These are phyloP conservation scores for Troglohyphantes excavatus DNA, from an alignment of 2,888 invertebrate genomes.

Conservation along the genomic window DNA sequence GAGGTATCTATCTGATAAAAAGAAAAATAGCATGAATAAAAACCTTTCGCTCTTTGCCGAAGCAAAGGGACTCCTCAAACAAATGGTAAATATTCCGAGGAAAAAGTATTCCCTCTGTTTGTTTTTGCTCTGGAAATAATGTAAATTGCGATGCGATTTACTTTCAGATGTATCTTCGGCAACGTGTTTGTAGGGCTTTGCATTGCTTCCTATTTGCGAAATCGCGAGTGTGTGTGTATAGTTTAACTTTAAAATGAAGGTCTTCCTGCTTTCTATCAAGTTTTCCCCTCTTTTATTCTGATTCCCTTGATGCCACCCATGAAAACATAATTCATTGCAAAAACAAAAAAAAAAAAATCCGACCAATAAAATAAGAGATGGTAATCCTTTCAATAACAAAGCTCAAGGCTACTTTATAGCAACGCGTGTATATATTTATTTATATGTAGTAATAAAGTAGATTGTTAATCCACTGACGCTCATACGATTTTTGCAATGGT, in stretches of 20 bases:
- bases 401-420: too few relatives aligned
- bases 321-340: too few relatives aligned
- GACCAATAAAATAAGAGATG: too few relatives aligned
- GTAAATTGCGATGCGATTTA: constrained; percentile 52
- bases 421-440: too few relatives aligned
- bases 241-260: background rate
- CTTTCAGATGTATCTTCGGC: constrained; percentile 32
- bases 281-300: too few relatives aligned
- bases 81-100: constrained; percentile 42
- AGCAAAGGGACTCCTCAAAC: background rate
- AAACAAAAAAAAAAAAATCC: too few relatives aligned
- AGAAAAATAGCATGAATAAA: background rate
- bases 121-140: constrained; percentile 36
- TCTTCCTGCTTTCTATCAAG: background rate
- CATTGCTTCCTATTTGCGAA: background rate
- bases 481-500: too few relatives aligned
- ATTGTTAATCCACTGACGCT: too few relatives aligned
- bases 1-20: background rate
- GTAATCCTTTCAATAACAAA: too few relatives aligned
- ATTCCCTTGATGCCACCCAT: too few relatives aligned
- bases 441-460: too few relatives aligned
- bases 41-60: background rate
- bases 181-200: background rate
- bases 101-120: constrained; percentile 1
- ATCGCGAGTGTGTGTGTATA: background rate